Evolutionary conservation across 2,113 vertebrate genomes (phyloP).

Genomic region (Grammomys surdaster): DNA sequence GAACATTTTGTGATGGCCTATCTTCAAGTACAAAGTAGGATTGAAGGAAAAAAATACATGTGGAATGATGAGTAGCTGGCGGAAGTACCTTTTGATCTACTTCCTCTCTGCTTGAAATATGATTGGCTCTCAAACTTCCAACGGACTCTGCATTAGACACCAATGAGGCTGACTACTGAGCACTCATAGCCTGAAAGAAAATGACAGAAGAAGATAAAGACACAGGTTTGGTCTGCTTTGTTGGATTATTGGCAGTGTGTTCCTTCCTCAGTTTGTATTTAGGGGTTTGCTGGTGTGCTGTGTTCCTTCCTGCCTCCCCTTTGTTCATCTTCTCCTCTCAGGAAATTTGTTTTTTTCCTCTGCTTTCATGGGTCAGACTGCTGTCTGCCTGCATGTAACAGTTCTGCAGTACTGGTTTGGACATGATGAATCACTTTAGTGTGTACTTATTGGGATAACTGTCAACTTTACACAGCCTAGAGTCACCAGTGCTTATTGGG

Average conservation of each 20-base stretch:
- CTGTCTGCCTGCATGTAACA: not conserved
- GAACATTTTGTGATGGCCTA: constrained; percentile 34
- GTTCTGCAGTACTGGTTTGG: not conserved
- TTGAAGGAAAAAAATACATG: not conserved
- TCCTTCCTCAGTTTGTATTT: not conserved
- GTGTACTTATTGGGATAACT: not conserved
- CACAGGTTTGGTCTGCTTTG: not conserved
- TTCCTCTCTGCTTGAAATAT: constrained; percentile 67
- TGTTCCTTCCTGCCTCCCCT: not conserved
- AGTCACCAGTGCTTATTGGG: not conserved
- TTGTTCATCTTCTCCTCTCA: not conserved
- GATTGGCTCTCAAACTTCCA: not conserved
- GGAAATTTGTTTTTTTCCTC: not conserved
- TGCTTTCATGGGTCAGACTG: not conserved
- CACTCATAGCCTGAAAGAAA: not conserved
- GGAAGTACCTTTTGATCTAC: constrained; percentile 59
- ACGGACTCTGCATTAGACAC: not conserved
- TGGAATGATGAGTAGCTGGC: constrained; percentile 39
- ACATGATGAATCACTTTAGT: not conserved
- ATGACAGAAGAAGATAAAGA: not conserved
- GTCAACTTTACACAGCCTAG: not conserved
- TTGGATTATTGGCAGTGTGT: not conserved
- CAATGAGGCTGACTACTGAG: not conserved
- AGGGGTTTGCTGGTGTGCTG: not conserved
- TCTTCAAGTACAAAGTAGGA: constrained; percentile 1